phyloP scores from a whole-genome alignment of 30 jellyfish, hydroid and myxozoan genomes.

The Morbakka virulenta region DNA sequence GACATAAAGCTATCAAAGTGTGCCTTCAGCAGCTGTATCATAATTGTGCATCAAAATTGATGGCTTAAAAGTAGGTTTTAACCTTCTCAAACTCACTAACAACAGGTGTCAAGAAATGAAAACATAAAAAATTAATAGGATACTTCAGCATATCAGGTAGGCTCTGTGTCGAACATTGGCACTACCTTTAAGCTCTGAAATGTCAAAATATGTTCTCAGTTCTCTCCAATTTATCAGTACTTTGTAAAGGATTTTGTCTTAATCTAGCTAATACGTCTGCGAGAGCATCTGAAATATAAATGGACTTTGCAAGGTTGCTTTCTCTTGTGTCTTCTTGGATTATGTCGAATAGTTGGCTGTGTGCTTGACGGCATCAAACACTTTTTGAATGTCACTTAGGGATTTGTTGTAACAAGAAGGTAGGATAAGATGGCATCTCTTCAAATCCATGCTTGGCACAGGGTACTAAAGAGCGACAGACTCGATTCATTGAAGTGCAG shows the following conservation, averaged over 20 bases:
- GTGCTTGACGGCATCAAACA: background rate
- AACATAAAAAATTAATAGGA: slow-evolving; percentile 32
- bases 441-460: slow-evolving; percentile 9
- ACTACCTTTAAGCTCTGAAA: slow-evolving; percentile 8
- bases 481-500: slow-evolving; percentile 11
- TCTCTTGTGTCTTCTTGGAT: slow-evolving; percentile 25
- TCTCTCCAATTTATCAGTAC: slow-evolving; percentile 43
- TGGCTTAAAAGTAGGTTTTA: slow-evolving; percentile 48
- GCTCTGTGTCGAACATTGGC: slow-evolving; percentile 28
- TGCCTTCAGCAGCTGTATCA: slow-evolving; percentile 3
- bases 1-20: slow-evolving; percentile 10
- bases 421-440: slow-evolving; percentile 16
- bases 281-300: slow-evolving; percentile 30
- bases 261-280: slow-evolving; percentile 37
- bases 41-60: slow-evolving; percentile 32
- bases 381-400: slow-evolving; percentile 26
- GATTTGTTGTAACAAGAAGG: slow-evolving; percentile 2
- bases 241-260: slow-evolving; percentile 34
- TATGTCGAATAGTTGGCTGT: slow-evolving; percentile 17
- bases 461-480: slow-evolving; percentile 31
- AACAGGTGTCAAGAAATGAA: slow-evolving; percentile 39
- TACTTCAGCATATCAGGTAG: slow-evolving; percentile 32
- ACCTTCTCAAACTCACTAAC: slow-evolving; percentile 56
- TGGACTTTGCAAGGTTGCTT: too few relatives aligned
- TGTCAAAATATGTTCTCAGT: slow-evolving; percentile 20